These are phyloP conservation scores for Cyclopterus lumpus DNA, from an alignment of 2,797 vertebrate genomes.

Conservation along the genomic window DNA sequence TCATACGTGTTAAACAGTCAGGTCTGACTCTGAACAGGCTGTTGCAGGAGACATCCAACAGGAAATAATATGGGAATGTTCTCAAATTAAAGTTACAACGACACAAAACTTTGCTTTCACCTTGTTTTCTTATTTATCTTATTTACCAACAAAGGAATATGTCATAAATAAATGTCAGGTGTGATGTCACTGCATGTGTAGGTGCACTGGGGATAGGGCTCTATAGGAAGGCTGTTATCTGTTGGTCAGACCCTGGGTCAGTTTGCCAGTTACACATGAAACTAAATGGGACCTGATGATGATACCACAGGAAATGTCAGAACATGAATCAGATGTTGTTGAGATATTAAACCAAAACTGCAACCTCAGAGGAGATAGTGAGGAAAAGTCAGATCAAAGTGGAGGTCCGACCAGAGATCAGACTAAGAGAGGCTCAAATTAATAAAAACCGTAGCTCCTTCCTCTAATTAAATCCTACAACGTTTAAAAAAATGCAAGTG, in stretches of 20 bases:
- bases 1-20: slow-evolving; percentile 10
- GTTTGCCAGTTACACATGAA: neutral
- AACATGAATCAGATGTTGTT: neutral
- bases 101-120: neutral
- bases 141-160: neutral
- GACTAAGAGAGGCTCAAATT: neutral
- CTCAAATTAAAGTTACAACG: neutral
- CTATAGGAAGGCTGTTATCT: neutral
- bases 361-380: neutral
- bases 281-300: neutral
- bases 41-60: slow-evolving; percentile 12
- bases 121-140: neutral
- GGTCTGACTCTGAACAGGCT: slow-evolving; percentile 6
- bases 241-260: neutral
- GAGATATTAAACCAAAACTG: neutral
- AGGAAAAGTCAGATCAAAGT: neutral
- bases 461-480: neutral
- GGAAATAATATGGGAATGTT: neutral
- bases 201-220: neutral
- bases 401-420: neutral
- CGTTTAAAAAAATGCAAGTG: neutral
- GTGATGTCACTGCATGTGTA: neutral
- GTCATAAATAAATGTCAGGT: neutral
- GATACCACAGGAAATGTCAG: neutral
- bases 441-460: neutral